Evolutionary conservation across 2,797 vertebrate species (phyloP), one percentile per base, ranked within the genome.

Genomic region (Forpus xanthops): DNA sequence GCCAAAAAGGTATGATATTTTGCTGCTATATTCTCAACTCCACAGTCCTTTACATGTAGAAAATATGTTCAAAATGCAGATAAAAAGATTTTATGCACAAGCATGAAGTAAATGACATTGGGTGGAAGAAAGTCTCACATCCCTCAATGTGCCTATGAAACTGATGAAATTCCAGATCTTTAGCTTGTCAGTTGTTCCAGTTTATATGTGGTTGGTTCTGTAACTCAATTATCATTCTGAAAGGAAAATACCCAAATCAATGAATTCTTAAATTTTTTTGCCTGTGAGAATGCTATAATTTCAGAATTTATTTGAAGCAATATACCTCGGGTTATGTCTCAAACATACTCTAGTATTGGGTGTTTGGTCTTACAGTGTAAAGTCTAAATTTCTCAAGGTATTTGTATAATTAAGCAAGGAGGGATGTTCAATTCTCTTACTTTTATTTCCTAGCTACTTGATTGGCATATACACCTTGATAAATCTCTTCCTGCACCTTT

Each of bases 381-480:
- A 78, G 3, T 42, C 28, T 74, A 12, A 15, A 53, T 83, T 80
- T 86, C 19, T 45, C 16, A 33, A 31, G 21, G 15, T 61, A 44
- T 4, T 78, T 70, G 11, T 55, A 6, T 65, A 55, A 28, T 55
- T 71, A 53, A 87, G 12, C 37, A 52, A 77, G 12, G 24, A 58
- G 39, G 14, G 27, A 77, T 83, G 16, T 91, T 76, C 35, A 90
- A 5, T 11, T 18, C 37, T 94, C 31, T 84, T 53, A 2, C 15
- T 96, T 96, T 93, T 93, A 13, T 84, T 85, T 96, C 96, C 90
- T 96, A 99, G 99, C 98, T 99, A 75, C 97, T 98, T 72, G 99
- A 99, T 52, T 99, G 99, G 99, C 99, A 99, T 60, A 95, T 98
- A 61, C 98, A 98, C 89, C 98, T 99, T 91, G 99, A 99, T 96